Base-by-base conservation (phyloP, 2,797 vertebrate genomes). In the Glyptemys insculpta region DNA sequence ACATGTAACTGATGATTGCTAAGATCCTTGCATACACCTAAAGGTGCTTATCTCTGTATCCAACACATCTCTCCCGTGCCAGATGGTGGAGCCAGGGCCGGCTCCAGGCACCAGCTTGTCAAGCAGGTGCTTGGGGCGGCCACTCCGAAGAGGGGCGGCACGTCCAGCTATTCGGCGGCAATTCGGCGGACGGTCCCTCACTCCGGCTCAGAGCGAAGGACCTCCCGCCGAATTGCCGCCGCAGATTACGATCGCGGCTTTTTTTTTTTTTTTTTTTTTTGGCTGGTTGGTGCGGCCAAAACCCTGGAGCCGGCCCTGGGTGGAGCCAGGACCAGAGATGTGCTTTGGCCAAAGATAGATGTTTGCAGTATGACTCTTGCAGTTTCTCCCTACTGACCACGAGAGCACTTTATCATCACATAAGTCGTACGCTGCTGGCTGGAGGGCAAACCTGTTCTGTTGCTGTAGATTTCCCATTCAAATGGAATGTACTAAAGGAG, bases 401-500 rank as follows among this genome's bases (percentile, higher is more conserved):
- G 9, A 23, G 68, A 23, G n/a, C 37, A 2, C 0, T 4, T 27
- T 5, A 12, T 27, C 27, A 2, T 97, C 95, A 29, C 80, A 41
- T 89, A 94, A 94, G 50, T 5, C 65, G 82, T 16, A 44, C 83
- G 62, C 59, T 90, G 87, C 94, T 96, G 94, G 93, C 54, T 79
- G 65, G 94, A 96, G 53, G 89, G 79, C 82, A 88, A 21, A 65
- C 16, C 10, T 1, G 0, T 12, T 80, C 41, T 93, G 93, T 91
- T 91, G 4, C 1, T 0, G 92, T 96, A 94, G 89, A 92, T 96
- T 97, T 96, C 96, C 96, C 91, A 92, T 44, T 79, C 50, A 8
- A 49, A 56, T 6, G 72, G 49, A 96, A 89, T 82, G 81, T 88
- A 85, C 3, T 15, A 90, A 85, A 89, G 79, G 74, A 95, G 89